Conservation (phyloP, 2,797 vertebrate genomes). For the Myoxocephalus aenaeus region DNA sequence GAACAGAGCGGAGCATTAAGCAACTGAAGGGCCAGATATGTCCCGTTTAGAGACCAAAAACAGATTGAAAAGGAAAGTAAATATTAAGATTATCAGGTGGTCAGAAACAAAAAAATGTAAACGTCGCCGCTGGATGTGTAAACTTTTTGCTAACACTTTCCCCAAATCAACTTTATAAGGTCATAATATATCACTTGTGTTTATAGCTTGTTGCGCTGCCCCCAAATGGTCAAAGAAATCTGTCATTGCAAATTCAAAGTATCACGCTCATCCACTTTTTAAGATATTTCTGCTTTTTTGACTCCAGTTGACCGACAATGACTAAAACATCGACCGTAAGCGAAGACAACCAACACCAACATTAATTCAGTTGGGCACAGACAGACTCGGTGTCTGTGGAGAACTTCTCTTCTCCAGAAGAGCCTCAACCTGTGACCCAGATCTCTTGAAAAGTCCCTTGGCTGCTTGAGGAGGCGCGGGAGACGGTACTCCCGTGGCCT, state of each 20-base stretch:
- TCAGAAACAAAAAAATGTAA: neutral
- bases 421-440: slow-evolving; percentile 65
- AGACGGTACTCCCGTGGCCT: slow-evolving; percentile 59
- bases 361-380: slow-evolving; percentile 23
- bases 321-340: slow-evolving; percentile 9
- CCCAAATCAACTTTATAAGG: neutral
- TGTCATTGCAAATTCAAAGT: neutral
- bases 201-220: neutral
- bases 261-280: slow-evolving; percentile 13
- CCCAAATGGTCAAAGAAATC: neutral
- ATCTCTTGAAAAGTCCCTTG: slow-evolving; percentile 56
- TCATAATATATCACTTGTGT: neutral
- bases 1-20: neutral
- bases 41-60: neutral
- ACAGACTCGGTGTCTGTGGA: slow-evolving; percentile 27
- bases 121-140: neutral
- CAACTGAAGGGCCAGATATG: neutral
- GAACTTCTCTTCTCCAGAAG: slow-evolving; percentile 37
- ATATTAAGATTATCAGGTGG: neutral
- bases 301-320: neutral
- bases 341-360: neutral
- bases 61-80: neutral
- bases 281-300: neutral
- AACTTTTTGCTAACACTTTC: neutral
- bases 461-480: slow-evolving; percentile 56